A percentile compares a stretch with the other conserved stretches of the same genome.
Evolutionary conservation across 2,888 invertebrate genomes (phyloP).

Genomic region (Conchocele bisecta): DNA sequence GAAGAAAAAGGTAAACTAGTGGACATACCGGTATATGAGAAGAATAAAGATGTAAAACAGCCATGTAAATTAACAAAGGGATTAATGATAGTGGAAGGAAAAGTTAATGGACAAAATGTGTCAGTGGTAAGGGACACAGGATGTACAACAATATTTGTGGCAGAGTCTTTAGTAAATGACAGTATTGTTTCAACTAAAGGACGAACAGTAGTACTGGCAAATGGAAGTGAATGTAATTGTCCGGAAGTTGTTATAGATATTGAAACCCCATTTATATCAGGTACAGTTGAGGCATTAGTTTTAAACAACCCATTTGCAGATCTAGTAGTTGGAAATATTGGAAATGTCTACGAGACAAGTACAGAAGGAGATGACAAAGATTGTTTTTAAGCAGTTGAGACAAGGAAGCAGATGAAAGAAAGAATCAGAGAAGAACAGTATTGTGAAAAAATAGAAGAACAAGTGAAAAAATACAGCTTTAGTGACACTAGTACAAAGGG

Average conservation of each 20-base stretch:
- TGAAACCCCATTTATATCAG: constrained; percentile 5
- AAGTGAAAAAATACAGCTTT: neutral
- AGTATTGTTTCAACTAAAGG: neutral
- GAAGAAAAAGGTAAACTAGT: neutral
- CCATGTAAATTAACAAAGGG: neutral
- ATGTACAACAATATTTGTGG: neutral
- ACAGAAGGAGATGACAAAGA: neutral
- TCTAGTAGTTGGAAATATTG: neutral
- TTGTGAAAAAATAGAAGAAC: neutral
- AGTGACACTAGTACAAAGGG: neutral
- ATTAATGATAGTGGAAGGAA: neutral
- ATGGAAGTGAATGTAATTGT: neutral
- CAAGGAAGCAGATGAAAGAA: neutral
- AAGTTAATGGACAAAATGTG: neutral
- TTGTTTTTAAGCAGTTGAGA: neutral
- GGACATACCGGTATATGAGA: neutral
- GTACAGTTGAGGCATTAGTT: neutral
- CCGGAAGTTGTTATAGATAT: neutral
- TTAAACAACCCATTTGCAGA: constrained; percentile 5
- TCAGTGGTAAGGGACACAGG: neutral
- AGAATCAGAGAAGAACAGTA: neutral
- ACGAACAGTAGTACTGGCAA: neutral
- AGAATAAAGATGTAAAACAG: neutral
- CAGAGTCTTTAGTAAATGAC: neutral
- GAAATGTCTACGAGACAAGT: neutral